Evolutionary conservation across 1,140 invertebrate genomes (phyloP), one percentile per base, ranked within the genome.

Genomic region (Notospermus geniculatus): DNA sequence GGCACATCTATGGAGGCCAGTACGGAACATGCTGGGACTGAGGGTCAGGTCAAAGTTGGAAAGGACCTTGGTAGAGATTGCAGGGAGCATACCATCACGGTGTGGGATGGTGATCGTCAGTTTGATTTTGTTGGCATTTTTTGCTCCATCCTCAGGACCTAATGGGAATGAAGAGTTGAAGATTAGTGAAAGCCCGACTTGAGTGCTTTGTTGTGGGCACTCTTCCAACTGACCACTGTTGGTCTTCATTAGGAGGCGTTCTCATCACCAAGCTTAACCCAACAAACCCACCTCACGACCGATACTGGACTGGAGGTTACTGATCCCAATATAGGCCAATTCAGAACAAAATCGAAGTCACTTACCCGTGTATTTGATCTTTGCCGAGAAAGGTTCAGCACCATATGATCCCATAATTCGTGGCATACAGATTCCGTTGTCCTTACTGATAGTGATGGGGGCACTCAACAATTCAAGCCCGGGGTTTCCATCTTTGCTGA

Each of bases 1-100:
- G 22, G 81, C 80, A 57, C 81, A 83, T 32, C 65, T 68, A 60
- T 83, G 81, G 11, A 69, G 75, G 2, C 72, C 78, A 0, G 76
- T 60, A 27, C 80, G 54, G 22, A 75, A 63, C 2, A 71, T 76
- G 62, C 78, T 75, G 22, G 71, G 71, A 55, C 74, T 79, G 2
- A 82, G 65, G 1, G 74, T 77, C 17, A 80, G 66, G 54, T 80
- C 77, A 65, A 82, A 80, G 69, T 82, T 80, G n/a, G 78, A 77
- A 29, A 82, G 66, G 17, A 66, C 58, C 1, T 69, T 57, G 1
- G 82, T 83, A 1, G 81, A 81, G 15, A 82, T 65, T 13, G 76
- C 65, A 1, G 82, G 82, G 7, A 83, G 59, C 73, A 83, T 72
- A 5, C 81, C 82, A 67, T 82, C 80, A 54, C 70, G 68, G 62